Base-by-base conservation (phyloP, 2,888 invertebrate genomes). In the Ochropleura plecta region DNA sequence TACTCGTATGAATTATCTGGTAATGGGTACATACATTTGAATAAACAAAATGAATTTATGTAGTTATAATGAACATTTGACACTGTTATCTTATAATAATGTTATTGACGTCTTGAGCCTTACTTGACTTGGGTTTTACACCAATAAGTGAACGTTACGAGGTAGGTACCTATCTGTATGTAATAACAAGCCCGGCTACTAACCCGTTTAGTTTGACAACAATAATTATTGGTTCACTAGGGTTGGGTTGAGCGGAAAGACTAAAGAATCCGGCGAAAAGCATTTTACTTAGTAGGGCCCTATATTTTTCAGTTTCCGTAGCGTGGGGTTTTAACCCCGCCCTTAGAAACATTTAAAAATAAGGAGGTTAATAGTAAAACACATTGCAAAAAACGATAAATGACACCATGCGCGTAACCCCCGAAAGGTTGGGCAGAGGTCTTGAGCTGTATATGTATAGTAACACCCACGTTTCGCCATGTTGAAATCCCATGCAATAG, bases 21-120 rank as follows among this genome's bases (percentile, higher is more conserved):
- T 74, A 57, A 70, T 30, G 30, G 30, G 30, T 66, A 83, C 63
- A 70, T 82, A 44, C 44, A 76, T 80, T 79, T 72, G 40, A 78
- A 84, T 82, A 86, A 88, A 86, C 82, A 86, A 86, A 82, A 81
- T 84, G 16, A 81, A 86, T 80, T 71, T 79, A 82, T 82, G 49
- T 79, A 86, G 73, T 88, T 87, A 83, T 90, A 87, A 48, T 91
- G 90, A 90, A 90, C 92, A 90, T 92, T 93, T 92, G 93, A 93
- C 91, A 90, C 86, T 89, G 89, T 94, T 95, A 95, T 95, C 95
- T 80, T 82, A n/a, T 70, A 81, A 76, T 82, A 88, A 92, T 92
- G 93, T 90, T 93, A 92, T 92, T 94, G 94, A 95, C 94, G 90
- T 92, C 86, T 79, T 55, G 67, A 59, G 53, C 68, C 51, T 77